These are phyloP conservation scores for Tigriopus japonicus DNA, from an alignment of 1,140 invertebrate genomes.

Conservation along the genomic window DNA sequence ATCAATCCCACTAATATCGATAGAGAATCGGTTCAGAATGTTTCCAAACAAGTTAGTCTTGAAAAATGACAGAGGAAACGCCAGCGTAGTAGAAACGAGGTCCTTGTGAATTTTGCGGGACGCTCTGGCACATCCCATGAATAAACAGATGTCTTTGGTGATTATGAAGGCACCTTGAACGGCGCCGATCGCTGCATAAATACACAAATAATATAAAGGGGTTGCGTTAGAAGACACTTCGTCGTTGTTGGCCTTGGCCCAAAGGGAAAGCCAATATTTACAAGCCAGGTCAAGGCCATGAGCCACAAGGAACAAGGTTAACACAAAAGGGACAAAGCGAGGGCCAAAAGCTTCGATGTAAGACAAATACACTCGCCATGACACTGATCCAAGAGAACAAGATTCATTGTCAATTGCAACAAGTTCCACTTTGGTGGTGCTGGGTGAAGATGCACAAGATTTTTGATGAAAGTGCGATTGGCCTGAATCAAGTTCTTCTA, in stretches of 20 bases:
- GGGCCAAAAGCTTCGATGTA: slow-evolving; percentile 70
- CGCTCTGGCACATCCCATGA: slow-evolving; percentile 16
- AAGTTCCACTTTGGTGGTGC: slow-evolving; percentile 15
- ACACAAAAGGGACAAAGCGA: slow-evolving; percentile 46
- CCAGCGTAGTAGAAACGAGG: slow-evolving; percentile 31
- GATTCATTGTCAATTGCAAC: slow-evolving; percentile 39
- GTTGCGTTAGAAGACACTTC: slow-evolving; percentile 1
- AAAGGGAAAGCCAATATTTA: slow-evolving; percentile 75
- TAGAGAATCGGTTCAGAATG: slow-evolving; percentile 30
- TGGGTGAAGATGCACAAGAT: neutral
- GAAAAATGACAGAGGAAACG: slow-evolving; percentile 49
- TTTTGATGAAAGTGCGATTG: neutral
- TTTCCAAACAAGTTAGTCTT: slow-evolving; percentile 50
- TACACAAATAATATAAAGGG: slow-evolving; percentile 60
- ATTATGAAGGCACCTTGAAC: slow-evolving; percentile 48
- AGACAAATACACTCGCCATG: slow-evolving; percentile 52
- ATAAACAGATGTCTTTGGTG: slow-evolving; percentile 49
- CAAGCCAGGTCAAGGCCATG: slow-evolving; percentile 33
- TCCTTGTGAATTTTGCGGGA: slow-evolving; percentile 20
- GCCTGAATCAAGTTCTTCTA: too few species aligned
- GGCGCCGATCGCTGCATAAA: slow-evolving; percentile 65
- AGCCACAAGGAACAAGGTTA: slow-evolving; percentile 47
- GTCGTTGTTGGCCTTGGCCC: slow-evolving; percentile 44
- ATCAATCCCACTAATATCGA: slow-evolving; percentile 30
- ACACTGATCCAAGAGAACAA: slow-evolving; percentile 70